Percentiles rank a stretch among this genome's conserved stretches.
Conservation (phyloP, 2,797 vertebrate genomes). For the Arnoldichthys spilopterus region DNA sequence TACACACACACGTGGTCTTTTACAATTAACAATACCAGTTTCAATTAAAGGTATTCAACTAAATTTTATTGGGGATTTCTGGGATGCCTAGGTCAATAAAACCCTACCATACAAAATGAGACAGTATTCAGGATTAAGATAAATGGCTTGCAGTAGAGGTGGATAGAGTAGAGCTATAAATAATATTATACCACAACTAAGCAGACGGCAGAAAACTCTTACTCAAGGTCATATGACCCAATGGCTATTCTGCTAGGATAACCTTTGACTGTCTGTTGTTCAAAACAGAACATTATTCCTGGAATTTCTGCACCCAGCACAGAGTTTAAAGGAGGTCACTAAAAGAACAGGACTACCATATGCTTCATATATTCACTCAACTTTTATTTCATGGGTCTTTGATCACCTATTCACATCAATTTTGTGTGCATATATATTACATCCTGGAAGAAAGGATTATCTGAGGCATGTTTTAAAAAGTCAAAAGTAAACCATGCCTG, state of each 20-base stretch:
- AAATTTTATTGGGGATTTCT: neutral
- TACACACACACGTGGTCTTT: constrained; percentile 11
- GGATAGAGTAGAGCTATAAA: neutral
- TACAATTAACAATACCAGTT: constrained; percentile 36
- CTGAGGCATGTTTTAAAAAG: constrained; percentile 1
- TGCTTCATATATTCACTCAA: neutral
- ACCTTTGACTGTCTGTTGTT: constrained; percentile 31
- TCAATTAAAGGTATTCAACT: constrained; percentile 48
- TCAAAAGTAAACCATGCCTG: constrained; percentile 5
- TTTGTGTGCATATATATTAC: constrained; percentile 6
- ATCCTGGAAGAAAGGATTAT: constrained; percentile 3
- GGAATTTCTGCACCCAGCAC: neutral
- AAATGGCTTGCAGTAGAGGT: neutral
- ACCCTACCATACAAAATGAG: neutral
- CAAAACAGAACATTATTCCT: constrained; percentile 9
- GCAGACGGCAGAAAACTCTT: neutral
- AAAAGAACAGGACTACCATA: constrained; percentile 3
- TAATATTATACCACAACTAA: neutral
- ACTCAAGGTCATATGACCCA: constrained; percentile 5
- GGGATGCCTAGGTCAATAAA: neutral
- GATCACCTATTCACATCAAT: constrained; percentile 4
- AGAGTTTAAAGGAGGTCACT: neutral
- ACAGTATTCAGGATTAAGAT: neutral
- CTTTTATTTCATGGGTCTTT: constrained; percentile 47
- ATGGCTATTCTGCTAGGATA: constrained; percentile 6